phyloP scores from a whole-genome alignment of 2,113 vertebrate species.

The Columbina picui region DNA sequence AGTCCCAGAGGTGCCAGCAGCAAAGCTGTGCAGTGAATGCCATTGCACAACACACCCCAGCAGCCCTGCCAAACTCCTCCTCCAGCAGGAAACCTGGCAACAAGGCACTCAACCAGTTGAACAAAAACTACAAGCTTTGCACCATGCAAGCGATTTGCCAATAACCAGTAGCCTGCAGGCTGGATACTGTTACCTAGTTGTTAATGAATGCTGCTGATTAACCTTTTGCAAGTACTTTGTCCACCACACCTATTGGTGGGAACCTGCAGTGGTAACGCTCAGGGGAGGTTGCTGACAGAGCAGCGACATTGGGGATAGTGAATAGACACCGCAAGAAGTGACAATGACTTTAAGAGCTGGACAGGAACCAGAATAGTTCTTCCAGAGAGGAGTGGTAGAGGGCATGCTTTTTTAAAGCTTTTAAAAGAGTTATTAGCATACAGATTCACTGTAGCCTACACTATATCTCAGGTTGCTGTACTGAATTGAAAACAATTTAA shows the following conservation, averaged over 20 bases:
- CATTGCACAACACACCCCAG: not conserved
- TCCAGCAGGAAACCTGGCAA: conserved; percentile 21
- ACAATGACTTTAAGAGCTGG: not conserved
- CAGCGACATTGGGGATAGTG: not conserved
- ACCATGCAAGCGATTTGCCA: not conserved
- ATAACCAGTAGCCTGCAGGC: conserved; percentile 17
- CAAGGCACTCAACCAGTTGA: conserved; percentile 28
- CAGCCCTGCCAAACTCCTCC: not conserved
- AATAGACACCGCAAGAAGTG: not conserved
- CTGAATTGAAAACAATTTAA: not conserved
- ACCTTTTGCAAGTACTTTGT: conserved; percentile 29
- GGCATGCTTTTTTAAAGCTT: not conserved
- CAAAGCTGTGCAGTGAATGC: not conserved
- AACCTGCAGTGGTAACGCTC: not conserved
- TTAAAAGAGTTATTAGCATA: not conserved
- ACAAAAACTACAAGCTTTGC: conserved; percentile 54
- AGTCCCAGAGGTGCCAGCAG: not conserved
- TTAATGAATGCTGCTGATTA: conserved; percentile 63
- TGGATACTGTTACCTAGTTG: conserved; percentile 63
- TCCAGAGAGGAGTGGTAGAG: not conserved
- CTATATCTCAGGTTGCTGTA: not conserved
- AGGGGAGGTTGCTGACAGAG: not conserved
- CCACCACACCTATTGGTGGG: conserved; percentile 65
- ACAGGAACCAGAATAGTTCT: not conserved
- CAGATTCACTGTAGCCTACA: not conserved